A percentile compares a stretch with the other conserved stretches of the same genome.
phyloP scores from a whole-genome alignment of 2,888 invertebrate species.

The Sarcophaga variegata region DNA sequence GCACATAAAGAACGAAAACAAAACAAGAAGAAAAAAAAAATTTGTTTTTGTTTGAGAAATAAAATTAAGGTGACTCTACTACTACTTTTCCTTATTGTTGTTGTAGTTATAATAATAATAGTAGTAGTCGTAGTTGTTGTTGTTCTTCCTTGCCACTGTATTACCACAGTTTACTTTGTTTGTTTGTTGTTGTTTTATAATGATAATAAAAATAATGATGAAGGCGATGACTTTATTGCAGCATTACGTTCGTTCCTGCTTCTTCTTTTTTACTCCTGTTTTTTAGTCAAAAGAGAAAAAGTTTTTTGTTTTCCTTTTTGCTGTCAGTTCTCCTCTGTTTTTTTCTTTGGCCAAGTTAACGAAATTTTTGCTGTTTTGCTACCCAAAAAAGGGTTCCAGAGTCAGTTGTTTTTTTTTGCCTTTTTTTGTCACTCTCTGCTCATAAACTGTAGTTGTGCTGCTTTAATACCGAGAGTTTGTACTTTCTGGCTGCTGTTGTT shows the following conservation, averaged over 20 bases:
- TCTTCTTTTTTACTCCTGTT: no score
- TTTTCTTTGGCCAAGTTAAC: slow-evolving; percentile 39
- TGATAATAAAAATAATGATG: slow-evolving; percentile 45
- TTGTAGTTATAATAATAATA: no score
- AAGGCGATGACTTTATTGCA: slow-evolving; percentile 53
- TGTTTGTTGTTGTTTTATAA: slow-evolving; percentile 11
- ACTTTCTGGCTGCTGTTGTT: background rate
- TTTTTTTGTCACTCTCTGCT: slow-evolving; percentile 25
- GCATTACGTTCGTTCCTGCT: background rate
- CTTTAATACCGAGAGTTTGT: background rate
- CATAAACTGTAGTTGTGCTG: slow-evolving; percentile 32
- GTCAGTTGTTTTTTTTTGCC: slow-evolving; percentile 21
- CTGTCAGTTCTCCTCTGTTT: slow-evolving; percentile 24
- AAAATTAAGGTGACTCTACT: slow-evolving; percentile 16
- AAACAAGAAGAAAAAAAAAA: background rate
- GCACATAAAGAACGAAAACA: background rate
- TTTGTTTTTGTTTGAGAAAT: no score
- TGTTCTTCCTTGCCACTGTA: slow-evolving; percentile 2
- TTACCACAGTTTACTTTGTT: background rate
- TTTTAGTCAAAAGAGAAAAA: no score
- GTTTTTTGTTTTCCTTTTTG: slow-evolving; percentile 18
- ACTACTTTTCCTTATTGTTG: no score
- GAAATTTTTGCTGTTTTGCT: slow-evolving; percentile 40
- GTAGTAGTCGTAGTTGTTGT: background rate
- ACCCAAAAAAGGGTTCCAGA: slow-evolving; percentile 34